Evolutionary conservation across 2,797 vertebrate genomes (phyloP).

Genomic region (Coreius guichenoti): DNA sequence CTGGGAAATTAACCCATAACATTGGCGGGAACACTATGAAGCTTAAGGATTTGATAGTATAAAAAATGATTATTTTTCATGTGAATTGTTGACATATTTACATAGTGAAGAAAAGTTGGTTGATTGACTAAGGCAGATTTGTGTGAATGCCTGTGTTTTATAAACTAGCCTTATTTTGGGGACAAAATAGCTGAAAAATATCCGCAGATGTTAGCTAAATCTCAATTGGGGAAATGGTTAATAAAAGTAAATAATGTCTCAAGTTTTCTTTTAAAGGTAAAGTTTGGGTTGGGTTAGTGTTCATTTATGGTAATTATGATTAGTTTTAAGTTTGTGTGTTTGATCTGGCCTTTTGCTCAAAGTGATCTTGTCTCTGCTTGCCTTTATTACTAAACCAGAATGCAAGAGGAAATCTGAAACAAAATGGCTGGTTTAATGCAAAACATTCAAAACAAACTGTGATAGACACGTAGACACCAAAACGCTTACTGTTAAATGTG

Average conservation of each 20-base stretch:
- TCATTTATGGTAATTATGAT: constrained; percentile 22
- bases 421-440: constrained; percentile 54
- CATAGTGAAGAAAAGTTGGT: neutral
- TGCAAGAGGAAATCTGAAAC: constrained; percentile 47
- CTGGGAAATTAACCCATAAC: neutral
- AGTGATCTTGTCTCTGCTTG: constrained; percentile 55
- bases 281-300: neutral
- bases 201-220: neutral
- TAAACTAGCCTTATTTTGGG: neutral
- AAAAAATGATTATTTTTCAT: neutral
- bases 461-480: constrained; percentile 1
- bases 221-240: neutral
- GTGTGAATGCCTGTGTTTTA: neutral
- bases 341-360: constrained; percentile 45
- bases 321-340: constrained; percentile 40
- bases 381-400: constrained; percentile 38
- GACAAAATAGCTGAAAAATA: neutral
- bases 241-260: neutral
- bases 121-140: neutral
- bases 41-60: neutral
- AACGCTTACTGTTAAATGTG: neutral
- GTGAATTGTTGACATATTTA: constrained; percentile 6
- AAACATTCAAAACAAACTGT: constrained; percentile 46
- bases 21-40: neutral
- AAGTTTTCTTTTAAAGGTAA: neutral